Percentiles rank a stretch among this genome's conserved stretches.
Evolutionary conservation across 2,797 vertebrate genomes (phyloP).

Genomic region (Monodelphis domestica): DNA sequence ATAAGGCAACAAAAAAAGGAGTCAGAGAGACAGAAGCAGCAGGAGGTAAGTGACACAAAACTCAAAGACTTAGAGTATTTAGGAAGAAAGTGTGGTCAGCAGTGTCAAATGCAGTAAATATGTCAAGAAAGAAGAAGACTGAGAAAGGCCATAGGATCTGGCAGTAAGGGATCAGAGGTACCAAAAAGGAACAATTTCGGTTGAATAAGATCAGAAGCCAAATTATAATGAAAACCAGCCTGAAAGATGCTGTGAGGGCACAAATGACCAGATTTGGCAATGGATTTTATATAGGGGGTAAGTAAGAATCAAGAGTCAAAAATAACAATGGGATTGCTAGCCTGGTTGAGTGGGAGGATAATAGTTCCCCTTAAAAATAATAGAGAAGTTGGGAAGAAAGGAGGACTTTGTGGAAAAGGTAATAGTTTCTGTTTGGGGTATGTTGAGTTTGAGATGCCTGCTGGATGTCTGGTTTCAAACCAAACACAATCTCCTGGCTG

Average conservation of each 20-base stretch:
- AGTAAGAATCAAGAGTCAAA: not conserved
- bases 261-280: not conserved
- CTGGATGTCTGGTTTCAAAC: not conserved
- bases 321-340: not conserved
- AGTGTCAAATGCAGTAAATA: not conserved
- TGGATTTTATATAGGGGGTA: not conserved
- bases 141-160: not conserved
- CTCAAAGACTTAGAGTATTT: not conserved
- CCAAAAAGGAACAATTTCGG: not conserved
- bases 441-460: not conserved
- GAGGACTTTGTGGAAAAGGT: not conserved
- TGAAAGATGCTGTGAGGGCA: not conserved
- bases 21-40: not conserved
- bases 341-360: not conserved
- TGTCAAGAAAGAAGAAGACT: not conserved
- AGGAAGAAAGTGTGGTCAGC: not conserved
- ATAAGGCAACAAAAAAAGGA: not conserved
- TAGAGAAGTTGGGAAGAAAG: not conserved
- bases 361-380: not conserved
- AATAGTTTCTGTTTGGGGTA: not conserved
- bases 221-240: not conserved
- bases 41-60: not conserved
- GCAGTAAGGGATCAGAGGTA: not conserved
- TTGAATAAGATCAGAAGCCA: not conserved
- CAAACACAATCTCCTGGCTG: not conserved